Conservation (phyloP, 2,797 vertebrate species). For the Silurus lanzhouensis region DNA sequence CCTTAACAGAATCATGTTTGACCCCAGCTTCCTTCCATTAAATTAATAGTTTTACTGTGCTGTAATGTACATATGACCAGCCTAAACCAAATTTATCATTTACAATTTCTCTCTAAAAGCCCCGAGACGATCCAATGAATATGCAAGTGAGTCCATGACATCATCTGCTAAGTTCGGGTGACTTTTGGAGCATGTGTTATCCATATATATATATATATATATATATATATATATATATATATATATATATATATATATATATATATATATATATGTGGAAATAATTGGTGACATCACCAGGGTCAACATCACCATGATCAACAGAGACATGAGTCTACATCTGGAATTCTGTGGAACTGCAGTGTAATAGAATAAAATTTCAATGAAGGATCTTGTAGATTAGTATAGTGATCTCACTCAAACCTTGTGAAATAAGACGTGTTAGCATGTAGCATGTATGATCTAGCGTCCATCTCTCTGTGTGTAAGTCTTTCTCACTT, state of each 20-base stretch:
- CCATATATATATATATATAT: neutral
- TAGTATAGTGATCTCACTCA: too few species aligned
- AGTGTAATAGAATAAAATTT: neutral
- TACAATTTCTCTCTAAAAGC: too few species aligned
- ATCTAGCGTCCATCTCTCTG: neutral
- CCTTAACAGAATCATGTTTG: too few species aligned
- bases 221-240: too few species aligned
- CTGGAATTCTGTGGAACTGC: neutral
- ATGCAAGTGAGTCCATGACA: neutral
- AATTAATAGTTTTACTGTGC: too few species aligned
- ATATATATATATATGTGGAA: neutral
- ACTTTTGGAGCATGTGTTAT: neutral
- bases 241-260: too few species aligned
- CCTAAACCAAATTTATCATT: too few species aligned
- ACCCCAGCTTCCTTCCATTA: too few species aligned
- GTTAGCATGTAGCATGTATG: too few species aligned
- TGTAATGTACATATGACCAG: too few species aligned
- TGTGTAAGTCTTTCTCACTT: neutral
- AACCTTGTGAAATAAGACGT: neutral
- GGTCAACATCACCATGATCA: neutral
- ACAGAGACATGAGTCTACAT: neutral
- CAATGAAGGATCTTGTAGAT: neutral
- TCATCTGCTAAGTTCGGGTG: neutral
- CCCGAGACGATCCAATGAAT: neutral
- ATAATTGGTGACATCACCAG: neutral